These are phyloP conservation scores for Ochropacha duplaris DNA, from an alignment of 2,888 invertebrate genomes.

Conservation along the genomic window DNA sequence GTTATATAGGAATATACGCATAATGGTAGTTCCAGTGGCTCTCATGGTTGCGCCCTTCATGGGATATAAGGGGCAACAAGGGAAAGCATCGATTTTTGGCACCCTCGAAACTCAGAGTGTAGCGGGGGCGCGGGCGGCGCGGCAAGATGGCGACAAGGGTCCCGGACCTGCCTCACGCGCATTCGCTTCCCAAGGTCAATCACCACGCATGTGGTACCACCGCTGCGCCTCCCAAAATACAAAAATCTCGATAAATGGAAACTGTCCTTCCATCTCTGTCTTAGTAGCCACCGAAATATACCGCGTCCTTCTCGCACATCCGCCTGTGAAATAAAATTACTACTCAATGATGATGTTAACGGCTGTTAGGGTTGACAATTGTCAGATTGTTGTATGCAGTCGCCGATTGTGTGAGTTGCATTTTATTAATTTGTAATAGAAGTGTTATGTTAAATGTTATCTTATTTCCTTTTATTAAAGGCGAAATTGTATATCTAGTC, in stretches of 20 bases:
- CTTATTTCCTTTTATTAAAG: not conserved
- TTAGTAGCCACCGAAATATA: slow-evolving; percentile 20
- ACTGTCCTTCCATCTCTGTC: slow-evolving; percentile 48
- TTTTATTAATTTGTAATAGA: not conserved
- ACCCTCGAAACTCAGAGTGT: slow-evolving; percentile 59
- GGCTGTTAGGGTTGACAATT: slow-evolving; percentile 43
- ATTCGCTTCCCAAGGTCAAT: slow-evolving; percentile 69
- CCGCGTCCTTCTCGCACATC: slow-evolving; percentile 48
- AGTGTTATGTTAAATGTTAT: not conserved
- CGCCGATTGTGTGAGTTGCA: not conserved
- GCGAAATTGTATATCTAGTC: not conserved
- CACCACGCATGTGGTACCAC: slow-evolving; percentile 62
- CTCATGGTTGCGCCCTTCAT: slow-evolving; percentile 64
- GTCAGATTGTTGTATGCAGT: slow-evolving; percentile 9
- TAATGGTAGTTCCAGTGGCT: slow-evolving; percentile 28
- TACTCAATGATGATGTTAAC: slow-evolving; percentile 57
- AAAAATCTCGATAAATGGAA: slow-evolving; percentile 63
- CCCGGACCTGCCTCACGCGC: slow-evolving; percentile 79
- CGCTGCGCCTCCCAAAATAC: slow-evolving; percentile 71
- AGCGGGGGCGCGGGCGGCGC: slow-evolving; percentile 71
- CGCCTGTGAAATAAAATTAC: slow-evolving; percentile 55
- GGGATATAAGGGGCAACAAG: slow-evolving; percentile 59
- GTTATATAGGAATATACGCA: not conserved
- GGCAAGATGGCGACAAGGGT: slow-evolving; percentile 65
- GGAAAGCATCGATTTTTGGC: slow-evolving; percentile 80